Evolutionary conservation across 2,797 vertebrate species (phyloP).

Genomic region (Pristis pectinata): DNA sequence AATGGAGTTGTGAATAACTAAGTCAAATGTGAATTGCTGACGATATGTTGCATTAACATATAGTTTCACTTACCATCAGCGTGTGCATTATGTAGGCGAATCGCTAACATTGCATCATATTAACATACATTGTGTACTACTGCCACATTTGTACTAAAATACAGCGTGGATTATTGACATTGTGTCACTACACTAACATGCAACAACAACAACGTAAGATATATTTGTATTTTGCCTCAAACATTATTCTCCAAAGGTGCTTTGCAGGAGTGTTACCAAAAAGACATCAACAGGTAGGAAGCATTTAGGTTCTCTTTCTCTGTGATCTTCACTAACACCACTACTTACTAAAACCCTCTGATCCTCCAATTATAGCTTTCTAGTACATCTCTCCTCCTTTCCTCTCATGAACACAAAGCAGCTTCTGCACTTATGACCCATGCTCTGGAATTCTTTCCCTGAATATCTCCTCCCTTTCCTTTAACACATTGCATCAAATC

Average conservation of each 20-base stretch:
- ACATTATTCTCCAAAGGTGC: background rate
- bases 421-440: background rate
- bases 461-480: background rate
- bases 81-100: background rate
- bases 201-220: too few relatives aligned
- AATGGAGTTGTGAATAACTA: background rate
- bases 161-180: background rate
- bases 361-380: background rate
- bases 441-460: background rate
- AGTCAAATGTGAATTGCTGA: background rate
- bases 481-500: background rate
- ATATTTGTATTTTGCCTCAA: background rate
- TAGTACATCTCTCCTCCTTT: background rate
- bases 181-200: background rate
- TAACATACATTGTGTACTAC: background rate
- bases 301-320: background rate
- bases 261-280: background rate
- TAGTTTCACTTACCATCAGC: background rate
- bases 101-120: background rate
- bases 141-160: background rate
- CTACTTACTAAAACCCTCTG: background rate
- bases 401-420: background rate
- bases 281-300: background rate
- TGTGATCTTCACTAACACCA: background rate
- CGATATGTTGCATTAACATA: background rate